Conservation (phyloP, 37 sponge, comb jelly and placozoan genomes). For the Cladorhizidae sp. region DNA sequence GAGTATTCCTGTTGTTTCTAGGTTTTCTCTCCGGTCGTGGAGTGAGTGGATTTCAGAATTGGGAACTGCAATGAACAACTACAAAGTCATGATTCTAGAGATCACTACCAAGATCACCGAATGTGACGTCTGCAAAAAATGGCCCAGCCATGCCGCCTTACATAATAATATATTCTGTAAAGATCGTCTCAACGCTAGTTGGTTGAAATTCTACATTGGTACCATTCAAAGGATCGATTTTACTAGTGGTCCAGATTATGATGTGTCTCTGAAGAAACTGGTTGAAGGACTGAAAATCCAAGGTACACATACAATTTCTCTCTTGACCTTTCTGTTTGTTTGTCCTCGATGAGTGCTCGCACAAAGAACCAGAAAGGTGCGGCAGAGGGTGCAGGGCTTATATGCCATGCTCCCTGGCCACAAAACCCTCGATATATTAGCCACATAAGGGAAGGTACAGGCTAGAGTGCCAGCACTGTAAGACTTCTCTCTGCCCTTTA, state of each 20-base stretch:
- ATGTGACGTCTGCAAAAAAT: conserved; percentile 72
- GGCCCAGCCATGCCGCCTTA: conserved; percentile 70
- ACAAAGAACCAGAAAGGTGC: too few species aligned
- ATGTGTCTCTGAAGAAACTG: conserved; percentile 48
- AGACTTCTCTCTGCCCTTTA: too few species aligned
- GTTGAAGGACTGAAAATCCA: conserved; percentile 49
- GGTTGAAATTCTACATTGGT: conserved; percentile 80
- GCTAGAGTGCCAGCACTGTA: too few species aligned
- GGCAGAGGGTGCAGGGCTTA: too few species aligned
- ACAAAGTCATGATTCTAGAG: conserved; percentile 68
- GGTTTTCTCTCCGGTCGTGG: conserved; percentile 68
- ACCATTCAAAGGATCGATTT: conserved; percentile 85
- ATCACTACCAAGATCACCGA: conserved; percentile 70
- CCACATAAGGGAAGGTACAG: too few species aligned
- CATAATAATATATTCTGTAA: conserved; percentile 69
- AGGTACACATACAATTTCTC: too few species aligned
- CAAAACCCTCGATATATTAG: too few species aligned
- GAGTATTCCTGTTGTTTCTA: too few species aligned
- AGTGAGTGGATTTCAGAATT: conserved; percentile 76
- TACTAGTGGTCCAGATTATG: conserved; percentile 58
- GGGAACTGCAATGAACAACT: conserved; percentile 66
- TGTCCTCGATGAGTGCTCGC: too few species aligned
- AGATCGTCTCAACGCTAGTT: conserved; percentile 58
- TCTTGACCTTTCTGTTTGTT: too few species aligned
- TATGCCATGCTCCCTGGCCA: too few species aligned